Percentiles rank a stretch among this genome's conserved stretches.
phyloP scores from a whole-genome alignment of 2,888 invertebrate species.

The Caenorhabditis sulstoni region DNA sequence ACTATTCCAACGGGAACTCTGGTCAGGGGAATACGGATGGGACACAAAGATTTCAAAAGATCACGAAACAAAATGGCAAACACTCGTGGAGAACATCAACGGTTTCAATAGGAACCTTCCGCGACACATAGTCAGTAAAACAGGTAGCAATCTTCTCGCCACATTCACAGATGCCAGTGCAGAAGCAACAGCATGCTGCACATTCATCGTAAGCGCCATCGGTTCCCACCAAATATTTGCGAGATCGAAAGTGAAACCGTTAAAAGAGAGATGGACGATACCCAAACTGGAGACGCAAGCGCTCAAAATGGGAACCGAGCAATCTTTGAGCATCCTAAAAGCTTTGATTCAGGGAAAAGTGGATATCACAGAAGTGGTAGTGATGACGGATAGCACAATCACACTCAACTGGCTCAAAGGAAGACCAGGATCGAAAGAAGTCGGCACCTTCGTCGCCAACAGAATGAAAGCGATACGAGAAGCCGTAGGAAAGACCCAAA shows the following conservation, averaged over 20 bases:
- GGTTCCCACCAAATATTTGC: background rate
- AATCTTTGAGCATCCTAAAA: background rate
- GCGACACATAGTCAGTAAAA: conserved; percentile 2
- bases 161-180: conserved; percentile 25
- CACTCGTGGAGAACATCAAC: background rate
- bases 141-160: background rate
- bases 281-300: conserved; percentile 52
- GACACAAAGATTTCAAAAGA: conserved; percentile 6
- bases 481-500: background rate
- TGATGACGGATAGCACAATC: conserved; percentile 41
- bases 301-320: conserved; percentile 20
- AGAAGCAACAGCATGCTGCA: conserved; percentile 16
- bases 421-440: background rate
- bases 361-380: too few relatives aligned
- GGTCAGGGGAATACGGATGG: conserved; percentile 56
- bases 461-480: background rate
- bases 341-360: too few relatives aligned
- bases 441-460: background rate
- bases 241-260: conserved; percentile 17
- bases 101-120: background rate
- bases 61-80: conserved; percentile 3
- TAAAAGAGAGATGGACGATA: conserved; percentile 32
- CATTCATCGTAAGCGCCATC: background rate
- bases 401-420: conserved; percentile 47
- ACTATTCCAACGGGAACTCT: conserved; percentile 73